Percentiles rank a stretch among this genome's conserved stretches.
These are phyloP conservation scores for Drosophila melanogaster DNA, from an alignment of 1,140 invertebrate species.

Conservation along the genomic window DNA sequence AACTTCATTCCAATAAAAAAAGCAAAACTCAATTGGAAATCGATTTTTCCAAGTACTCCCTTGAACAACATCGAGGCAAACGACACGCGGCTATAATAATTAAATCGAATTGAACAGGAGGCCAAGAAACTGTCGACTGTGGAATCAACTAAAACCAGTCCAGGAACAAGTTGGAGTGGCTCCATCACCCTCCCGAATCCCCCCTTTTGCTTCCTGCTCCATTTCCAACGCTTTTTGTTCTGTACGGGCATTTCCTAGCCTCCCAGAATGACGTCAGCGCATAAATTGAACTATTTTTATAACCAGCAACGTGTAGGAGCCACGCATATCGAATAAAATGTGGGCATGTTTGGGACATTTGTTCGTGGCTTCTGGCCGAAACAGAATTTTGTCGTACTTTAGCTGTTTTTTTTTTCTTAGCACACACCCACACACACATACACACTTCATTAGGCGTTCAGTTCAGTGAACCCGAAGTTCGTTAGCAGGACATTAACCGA, in stretches of 20 bases:
- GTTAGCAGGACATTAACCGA: slow-evolving; percentile 50
- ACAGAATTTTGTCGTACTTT: slow-evolving; percentile 22
- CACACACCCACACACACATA: neutral
- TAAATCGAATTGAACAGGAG: slow-evolving; percentile 24
- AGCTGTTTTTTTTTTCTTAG: neutral
- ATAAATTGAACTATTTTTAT: slow-evolving; percentile 75
- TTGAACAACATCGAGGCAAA: slow-evolving; percentile 8
- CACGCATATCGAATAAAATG: slow-evolving; percentile 51
- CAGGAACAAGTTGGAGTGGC: slow-evolving; percentile 44
- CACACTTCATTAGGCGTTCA: slow-evolving; percentile 37
- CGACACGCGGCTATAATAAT: slow-evolving; percentile 18
- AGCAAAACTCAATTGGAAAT: slow-evolving; percentile 8
- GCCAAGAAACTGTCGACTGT: slow-evolving; percentile 1
- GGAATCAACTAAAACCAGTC: slow-evolving; percentile 51
- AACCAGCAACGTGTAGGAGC: slow-evolving; percentile 44
- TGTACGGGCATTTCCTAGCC: slow-evolving; percentile 56
- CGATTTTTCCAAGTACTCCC: slow-evolving; percentile 19
- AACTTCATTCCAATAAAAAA: neutral
- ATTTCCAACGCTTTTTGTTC: slow-evolving; percentile 23
- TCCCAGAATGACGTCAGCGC: slow-evolving; percentile 64
- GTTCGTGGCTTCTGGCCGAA: slow-evolving; percentile 23
- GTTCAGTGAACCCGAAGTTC: slow-evolving; percentile 48
- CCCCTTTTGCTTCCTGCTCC: slow-evolving; percentile 4
- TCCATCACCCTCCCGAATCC: too few relatives aligned
- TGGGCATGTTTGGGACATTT: slow-evolving; percentile 63